These are phyloP conservation scores for Acleris holmiana DNA, from an alignment of 2,888 invertebrate genomes.

Conservation along the genomic window DNA sequence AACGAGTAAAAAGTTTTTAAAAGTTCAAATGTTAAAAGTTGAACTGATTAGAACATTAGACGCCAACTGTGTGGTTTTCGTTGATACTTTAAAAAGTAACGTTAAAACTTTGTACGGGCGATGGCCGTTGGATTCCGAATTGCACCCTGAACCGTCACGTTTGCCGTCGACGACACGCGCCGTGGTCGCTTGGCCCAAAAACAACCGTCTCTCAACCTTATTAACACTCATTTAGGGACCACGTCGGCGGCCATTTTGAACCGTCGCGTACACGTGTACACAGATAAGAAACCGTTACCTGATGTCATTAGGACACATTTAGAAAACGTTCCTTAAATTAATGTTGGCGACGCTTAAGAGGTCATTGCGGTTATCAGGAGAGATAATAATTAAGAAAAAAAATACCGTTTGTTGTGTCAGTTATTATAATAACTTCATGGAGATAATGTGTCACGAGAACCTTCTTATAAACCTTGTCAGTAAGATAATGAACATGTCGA, in stretches of 20 bases:
- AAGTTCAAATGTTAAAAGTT: not conserved
- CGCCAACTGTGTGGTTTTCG: constrained; percentile 7
- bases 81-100: constrained; percentile 48
- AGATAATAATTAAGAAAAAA: not conserved
- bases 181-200: constrained; percentile 8
- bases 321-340: constrained; percentile 30
- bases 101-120: constrained; percentile 50
- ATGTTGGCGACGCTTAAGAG: constrained; percentile 28
- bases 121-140: constrained; percentile 44
- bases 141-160: constrained; percentile 47
- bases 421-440: not conserved
- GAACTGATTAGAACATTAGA: constrained; percentile 22
- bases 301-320: constrained; percentile 36
- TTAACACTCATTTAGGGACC: constrained; percentile 5
- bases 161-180: constrained; percentile 39
- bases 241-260: constrained; percentile 18
- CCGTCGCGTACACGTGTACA: constrained; percentile 20
- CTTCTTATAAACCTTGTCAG: not conserved
- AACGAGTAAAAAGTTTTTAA: constrained; percentile 1
- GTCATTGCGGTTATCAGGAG: constrained; percentile 27
- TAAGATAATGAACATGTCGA: not conserved
- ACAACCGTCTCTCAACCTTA: constrained; percentile 23
- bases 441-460: not conserved
- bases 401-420: not conserved
- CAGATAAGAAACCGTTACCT: constrained; percentile 35